A percentile compares a stretch with the other conserved stretches of the same genome.
Conservation (phyloP, 2,888 invertebrate genomes). For the Cecidostiba fungosa region DNA sequence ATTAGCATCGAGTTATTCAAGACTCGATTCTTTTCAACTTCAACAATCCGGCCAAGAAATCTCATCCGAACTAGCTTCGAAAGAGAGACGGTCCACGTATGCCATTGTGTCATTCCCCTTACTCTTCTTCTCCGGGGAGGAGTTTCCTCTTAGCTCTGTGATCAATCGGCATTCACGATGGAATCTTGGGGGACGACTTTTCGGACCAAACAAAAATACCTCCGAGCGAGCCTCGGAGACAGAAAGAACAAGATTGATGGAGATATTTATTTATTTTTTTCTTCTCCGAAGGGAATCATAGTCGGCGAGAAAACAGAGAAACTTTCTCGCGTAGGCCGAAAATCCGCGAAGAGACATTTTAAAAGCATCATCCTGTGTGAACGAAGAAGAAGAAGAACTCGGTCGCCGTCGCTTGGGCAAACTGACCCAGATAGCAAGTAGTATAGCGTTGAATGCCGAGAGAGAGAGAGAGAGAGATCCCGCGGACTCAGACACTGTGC, state of each 20-base stretch:
- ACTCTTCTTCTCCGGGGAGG: background rate
- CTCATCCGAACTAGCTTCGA: background rate
- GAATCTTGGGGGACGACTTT: background rate
- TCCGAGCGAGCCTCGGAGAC: background rate
- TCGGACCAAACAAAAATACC: background rate
- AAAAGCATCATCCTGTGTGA: slow-evolving; percentile 12
- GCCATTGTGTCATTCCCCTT: background rate
- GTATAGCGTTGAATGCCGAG: slow-evolving; percentile 69
- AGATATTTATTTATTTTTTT: background rate
- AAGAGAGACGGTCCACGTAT: slow-evolving; percentile 4
- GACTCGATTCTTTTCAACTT: slow-evolving; percentile 28
- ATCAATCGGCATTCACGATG: slow-evolving; percentile 49
- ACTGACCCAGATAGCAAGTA: slow-evolving; percentile 75
- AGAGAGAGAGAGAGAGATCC: slow-evolving; percentile 14
- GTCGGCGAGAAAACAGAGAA: background rate
- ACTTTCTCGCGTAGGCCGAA: background rate
- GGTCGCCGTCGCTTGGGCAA: slow-evolving; percentile 70
- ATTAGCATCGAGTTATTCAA: background rate
- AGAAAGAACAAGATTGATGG: background rate
- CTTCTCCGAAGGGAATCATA: too few relatives aligned
- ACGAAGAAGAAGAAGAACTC: slow-evolving; percentile 50
- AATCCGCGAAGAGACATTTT: slow-evolving; percentile 1
- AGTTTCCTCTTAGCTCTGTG: slow-evolving; percentile 8
- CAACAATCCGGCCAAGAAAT: background rate
- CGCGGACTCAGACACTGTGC: slow-evolving; percentile 42